These are phyloP conservation scores for Drosophila sproati DNA, from an alignment of 1,140 invertebrate species.

Conservation along the genomic window DNA sequence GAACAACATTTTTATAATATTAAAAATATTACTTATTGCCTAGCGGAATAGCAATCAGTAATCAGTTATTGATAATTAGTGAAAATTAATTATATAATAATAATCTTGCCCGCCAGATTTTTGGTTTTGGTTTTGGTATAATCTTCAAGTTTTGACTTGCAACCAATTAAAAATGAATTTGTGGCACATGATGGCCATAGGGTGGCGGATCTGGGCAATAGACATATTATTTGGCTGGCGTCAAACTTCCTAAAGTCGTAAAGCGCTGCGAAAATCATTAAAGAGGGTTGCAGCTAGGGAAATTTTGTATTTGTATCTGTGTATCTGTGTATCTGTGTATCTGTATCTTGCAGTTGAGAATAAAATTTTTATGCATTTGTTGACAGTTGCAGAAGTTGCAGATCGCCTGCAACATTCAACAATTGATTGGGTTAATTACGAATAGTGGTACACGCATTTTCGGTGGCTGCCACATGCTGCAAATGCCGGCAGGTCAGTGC, in stretches of 20 bases:
- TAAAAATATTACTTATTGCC: no score
- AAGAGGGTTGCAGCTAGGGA: constrained; percentile 18
- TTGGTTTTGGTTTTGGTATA: no score
- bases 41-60: not conserved
- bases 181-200: not conserved
- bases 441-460: not conserved
- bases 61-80: constrained; percentile 5
- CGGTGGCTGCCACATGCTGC: not conserved
- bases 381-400: constrained; percentile 32
- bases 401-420: not conserved
- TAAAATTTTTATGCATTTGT: constrained; percentile 42
- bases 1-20: no score
- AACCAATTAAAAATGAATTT: not conserved
- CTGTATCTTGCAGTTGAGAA: constrained; percentile 21
- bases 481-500: not conserved
- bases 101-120: no score
- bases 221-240: constrained; percentile 27
- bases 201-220: constrained; percentile 1
- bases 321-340: constrained; percentile 1
- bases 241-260: constrained; percentile 53
- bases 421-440: constrained; percentile 49
- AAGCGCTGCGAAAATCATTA: constrained; percentile 6
- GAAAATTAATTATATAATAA: not conserved
- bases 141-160: no score
- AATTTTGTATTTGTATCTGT: constrained; percentile 12